These are phyloP conservation scores for Gerosis bhagava DNA, from an alignment of 2,888 invertebrate species.

Conservation along the genomic window DNA sequence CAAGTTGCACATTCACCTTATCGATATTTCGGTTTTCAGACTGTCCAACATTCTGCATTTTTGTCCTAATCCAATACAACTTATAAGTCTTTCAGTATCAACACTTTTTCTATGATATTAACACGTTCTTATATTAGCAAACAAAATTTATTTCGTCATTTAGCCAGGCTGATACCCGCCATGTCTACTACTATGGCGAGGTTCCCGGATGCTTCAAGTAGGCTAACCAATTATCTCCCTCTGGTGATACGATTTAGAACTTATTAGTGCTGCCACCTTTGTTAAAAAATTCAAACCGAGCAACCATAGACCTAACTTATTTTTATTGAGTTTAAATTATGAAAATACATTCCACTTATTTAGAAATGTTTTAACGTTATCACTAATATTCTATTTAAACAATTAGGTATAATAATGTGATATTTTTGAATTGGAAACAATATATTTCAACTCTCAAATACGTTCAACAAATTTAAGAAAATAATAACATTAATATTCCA, in stretches of 20 bases:
- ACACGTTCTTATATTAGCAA: conserved; percentile 80
- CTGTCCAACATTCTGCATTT: conserved; percentile 96
- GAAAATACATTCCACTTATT: background rate
- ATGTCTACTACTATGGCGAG: conserved; percentile 91
- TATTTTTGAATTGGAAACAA: no score
- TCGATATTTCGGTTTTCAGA: conserved; percentile 92
- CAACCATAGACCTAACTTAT: conserved; percentile 30
- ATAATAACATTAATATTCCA: no score
- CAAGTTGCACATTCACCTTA: conserved; percentile 89
- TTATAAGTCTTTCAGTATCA: conserved; percentile 80
- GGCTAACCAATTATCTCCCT: conserved; percentile 79
- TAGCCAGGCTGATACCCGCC: conserved; percentile 88
- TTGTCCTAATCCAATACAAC: conserved; percentile 85
- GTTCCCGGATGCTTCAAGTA: conserved; percentile 85
- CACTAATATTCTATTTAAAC: no score
- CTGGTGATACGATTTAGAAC: conserved; percentile 62
- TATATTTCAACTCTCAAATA: no score
- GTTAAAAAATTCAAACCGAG: conserved; percentile 49
- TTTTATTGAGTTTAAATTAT: background rate
- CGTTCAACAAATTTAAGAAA: no score
- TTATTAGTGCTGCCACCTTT: conserved; percentile 65
- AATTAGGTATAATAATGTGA: no score
- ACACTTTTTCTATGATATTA: conserved; percentile 79
- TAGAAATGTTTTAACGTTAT: no score
- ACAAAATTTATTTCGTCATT: conserved; percentile 84